Percentiles rank a stretch among this genome's conserved stretches.
These are phyloP conservation scores for Amiota mariae DNA, from an alignment of 2,888 invertebrate genomes.

Conservation along the genomic window DNA sequence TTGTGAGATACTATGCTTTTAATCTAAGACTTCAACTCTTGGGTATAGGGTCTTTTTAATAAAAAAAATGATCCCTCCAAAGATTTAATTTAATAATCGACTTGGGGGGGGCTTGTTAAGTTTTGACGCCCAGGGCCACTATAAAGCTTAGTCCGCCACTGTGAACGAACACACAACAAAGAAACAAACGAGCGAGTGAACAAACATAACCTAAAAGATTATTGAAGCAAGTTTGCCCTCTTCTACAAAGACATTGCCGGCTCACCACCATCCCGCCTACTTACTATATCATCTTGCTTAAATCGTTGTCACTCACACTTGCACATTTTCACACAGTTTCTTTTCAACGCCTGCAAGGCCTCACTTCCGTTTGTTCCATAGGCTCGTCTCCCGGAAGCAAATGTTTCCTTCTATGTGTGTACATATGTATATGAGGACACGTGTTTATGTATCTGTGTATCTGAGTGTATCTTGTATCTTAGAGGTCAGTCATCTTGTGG, in stretches of 20 bases:
- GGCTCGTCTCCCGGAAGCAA: background rate
- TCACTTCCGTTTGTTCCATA: background rate
- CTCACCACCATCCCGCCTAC: background rate
- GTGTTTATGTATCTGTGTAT: no score
- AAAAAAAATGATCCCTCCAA: no score
- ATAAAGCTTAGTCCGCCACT: background rate
- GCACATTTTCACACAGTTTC: conserved; percentile 17
- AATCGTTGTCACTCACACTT: background rate
- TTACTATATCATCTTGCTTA: background rate
- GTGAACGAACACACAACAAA: conserved; percentile 3
- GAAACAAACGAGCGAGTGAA: conserved; percentile 13
- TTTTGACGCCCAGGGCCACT: background rate
- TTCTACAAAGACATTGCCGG: no score
- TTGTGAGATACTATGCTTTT: no score
- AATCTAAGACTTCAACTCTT: no score
- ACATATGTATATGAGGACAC: no score
- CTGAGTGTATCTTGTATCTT: no score
- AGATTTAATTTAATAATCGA: no score
- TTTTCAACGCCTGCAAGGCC: background rate
- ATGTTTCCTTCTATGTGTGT: no score
- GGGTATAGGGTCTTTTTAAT: no score
- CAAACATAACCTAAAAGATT: conserved; percentile 41
- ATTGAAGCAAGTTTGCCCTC: conserved; percentile 40
- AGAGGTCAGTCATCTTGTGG: no score
- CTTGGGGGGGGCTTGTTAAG: background rate